Percentiles rank a stretch among this genome's conserved stretches.
Conservation (phyloP, 2,888 invertebrate genomes). For the Agriopis marginaria region DNA sequence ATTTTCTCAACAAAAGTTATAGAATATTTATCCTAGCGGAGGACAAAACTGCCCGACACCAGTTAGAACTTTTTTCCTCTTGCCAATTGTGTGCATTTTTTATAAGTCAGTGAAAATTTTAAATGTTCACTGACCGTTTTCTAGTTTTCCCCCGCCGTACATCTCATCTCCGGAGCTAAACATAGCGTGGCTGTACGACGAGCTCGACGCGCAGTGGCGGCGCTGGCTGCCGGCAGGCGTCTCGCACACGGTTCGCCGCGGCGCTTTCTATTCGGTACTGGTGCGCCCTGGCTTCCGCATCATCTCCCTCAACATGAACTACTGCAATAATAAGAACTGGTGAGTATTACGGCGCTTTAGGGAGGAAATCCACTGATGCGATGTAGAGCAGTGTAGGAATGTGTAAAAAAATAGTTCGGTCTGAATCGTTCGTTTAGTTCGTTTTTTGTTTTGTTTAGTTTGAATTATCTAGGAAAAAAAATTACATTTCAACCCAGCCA, state of each 20-base stretch:
- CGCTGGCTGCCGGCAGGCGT: constrained; percentile 96
- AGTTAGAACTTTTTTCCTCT: too few species aligned
- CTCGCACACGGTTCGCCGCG: constrained; percentile 93
- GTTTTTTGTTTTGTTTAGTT: too few species aligned
- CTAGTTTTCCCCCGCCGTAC: constrained; percentile 95
- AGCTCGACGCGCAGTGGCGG: constrained; percentile 95
- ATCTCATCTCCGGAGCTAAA: constrained; percentile 92
- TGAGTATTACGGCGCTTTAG: constrained; percentile 57
- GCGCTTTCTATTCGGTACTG: constrained; percentile 96
- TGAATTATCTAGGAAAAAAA: too few species aligned
- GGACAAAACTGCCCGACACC: too few species aligned
- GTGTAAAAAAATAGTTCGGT: too few species aligned
- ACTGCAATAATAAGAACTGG: constrained; percentile 98
- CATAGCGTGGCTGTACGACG: constrained; percentile 97
- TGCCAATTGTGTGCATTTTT: too few species aligned
- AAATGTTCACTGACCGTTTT: constrained; percentile 48
- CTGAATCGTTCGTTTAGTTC: too few species aligned
- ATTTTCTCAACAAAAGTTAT: too few species aligned
- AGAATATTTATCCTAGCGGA: too few species aligned
- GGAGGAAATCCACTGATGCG: too few species aligned
- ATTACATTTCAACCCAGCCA: too few species aligned
- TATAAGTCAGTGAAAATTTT: background rate
- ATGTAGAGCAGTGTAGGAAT: too few species aligned
- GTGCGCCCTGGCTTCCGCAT: constrained; percentile 96
- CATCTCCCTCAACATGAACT: constrained; percentile 98